Conservation (phyloP, 2,888 invertebrate species). For the Abrostola tripartita region DNA sequence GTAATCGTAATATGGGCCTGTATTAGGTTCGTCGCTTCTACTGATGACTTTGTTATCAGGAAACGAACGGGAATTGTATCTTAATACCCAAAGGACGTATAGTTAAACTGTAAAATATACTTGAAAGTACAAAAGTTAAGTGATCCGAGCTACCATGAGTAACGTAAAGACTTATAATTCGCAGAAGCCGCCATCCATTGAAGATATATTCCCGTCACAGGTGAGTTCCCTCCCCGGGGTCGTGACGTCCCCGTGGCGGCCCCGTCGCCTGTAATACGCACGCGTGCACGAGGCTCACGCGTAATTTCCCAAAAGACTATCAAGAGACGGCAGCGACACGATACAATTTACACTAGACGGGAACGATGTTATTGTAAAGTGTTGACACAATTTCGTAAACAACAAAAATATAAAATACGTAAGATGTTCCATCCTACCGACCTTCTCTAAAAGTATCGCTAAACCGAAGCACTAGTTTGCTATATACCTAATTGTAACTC, state of each 20-base stretch:
- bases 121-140: too few relatives aligned
- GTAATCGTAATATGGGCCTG: too few relatives aligned
- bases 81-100: too few relatives aligned
- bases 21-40: too few relatives aligned
- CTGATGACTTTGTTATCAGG: too few relatives aligned
- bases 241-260: slow-evolving; percentile 2
- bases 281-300: not conserved
- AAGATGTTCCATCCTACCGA: too few relatives aligned
- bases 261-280: not conserved
- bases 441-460: too few relatives aligned
- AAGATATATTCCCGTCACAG: slow-evolving; percentile 18
- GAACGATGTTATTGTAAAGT: not conserved
- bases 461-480: too few relatives aligned
- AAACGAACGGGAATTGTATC: too few relatives aligned
- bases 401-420: not conserved
- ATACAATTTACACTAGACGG: slow-evolving; percentile 21
- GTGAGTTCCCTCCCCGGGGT: not conserved
- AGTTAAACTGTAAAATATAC: too few relatives aligned
- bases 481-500: too few relatives aligned
- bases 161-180: not conserved
- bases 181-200: not conserved
- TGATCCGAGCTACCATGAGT: not conserved
- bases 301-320: slow-evolving; percentile 45
- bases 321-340: slow-evolving; percentile 1
- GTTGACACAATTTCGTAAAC: not conserved